A percentile compares a stretch with the other conserved stretches of the same genome.
phyloP scores from a whole-genome alignment of 1,140 invertebrate species.

The Drosophila bipectinata region DNA sequence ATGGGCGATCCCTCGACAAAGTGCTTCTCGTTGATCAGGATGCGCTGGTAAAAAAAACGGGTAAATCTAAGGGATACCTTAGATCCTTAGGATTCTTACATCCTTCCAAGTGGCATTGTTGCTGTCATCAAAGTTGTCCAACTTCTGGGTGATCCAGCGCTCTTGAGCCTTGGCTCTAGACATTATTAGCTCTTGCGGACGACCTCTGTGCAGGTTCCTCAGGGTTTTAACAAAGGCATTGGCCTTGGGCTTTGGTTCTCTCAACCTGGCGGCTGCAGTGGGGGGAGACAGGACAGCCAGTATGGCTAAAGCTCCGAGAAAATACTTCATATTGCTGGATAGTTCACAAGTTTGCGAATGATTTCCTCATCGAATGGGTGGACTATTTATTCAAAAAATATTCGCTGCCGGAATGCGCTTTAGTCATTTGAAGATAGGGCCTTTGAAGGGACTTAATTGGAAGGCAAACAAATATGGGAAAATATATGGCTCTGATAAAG shows the following conservation, averaged over 20 bases:
- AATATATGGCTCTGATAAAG: constrained; percentile 49
- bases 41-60: constrained; percentile 19
- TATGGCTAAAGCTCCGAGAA: constrained; percentile 29
- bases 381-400: constrained; percentile 64
- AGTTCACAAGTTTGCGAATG: constrained; percentile 59
- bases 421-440: constrained; percentile 21
- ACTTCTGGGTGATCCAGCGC: constrained; percentile 64
- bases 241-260: constrained; percentile 3
- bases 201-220: constrained; percentile 47
- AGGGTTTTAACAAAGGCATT: constrained; percentile 48
- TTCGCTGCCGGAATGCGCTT: constrained; percentile 2
- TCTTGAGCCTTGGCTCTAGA: constrained; percentile 44
- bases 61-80: neutral
- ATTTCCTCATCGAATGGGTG: constrained; percentile 30
- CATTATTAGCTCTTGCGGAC: constrained; percentile 27
- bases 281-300: constrained; percentile 38
- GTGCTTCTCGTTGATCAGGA: constrained; percentile 87
- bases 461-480: constrained; percentile 43
- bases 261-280: constrained; percentile 26
- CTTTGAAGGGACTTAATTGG: constrained; percentile 34
- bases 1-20: constrained; percentile 85
- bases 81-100: constrained; percentile 50
- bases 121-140: constrained; percentile 90
- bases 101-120: constrained; percentile 88
- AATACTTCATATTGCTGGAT: constrained; percentile 52